Evolutionary conservation across 2,888 invertebrate genomes (phyloP).

Genomic region (Ophioninae sp.): DNA sequence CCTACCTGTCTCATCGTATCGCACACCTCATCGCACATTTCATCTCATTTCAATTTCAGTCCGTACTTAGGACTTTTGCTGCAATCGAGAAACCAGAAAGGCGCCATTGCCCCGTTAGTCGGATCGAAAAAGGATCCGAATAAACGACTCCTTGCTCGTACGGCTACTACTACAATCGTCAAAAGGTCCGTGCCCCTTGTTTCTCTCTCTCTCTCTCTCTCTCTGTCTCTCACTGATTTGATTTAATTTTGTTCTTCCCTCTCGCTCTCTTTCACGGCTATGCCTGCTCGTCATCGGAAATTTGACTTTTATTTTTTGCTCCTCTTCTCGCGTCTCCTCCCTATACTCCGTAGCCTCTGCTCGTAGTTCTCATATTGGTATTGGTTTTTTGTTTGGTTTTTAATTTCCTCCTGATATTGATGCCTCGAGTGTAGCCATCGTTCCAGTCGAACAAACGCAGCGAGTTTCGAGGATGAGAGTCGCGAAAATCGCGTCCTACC

Average conservation of each 20-base stretch:
- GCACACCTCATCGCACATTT: constrained; percentile 56
- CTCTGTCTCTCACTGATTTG: background rate
- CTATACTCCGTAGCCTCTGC: constrained; percentile 38
- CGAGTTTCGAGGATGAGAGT: too few species aligned
- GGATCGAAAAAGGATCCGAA: constrained; percentile 75
- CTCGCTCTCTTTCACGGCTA: constrained; percentile 23
- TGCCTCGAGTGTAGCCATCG: background rate
- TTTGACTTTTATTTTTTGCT: constrained; percentile 28
- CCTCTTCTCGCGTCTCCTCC: background rate
- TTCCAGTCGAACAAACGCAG: background rate
- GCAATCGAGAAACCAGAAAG: constrained; percentile 75
- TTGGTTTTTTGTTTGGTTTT: background rate
- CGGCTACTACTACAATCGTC: constrained; percentile 74
- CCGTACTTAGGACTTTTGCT: constrained; percentile 77
- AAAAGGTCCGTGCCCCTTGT: constrained; percentile 75
- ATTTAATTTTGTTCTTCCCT: background rate
- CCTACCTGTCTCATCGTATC: constrained; percentile 29
- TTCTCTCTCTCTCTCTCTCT: constrained; percentile 39
- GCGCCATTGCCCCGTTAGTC: constrained; percentile 69
- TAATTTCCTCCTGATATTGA: background rate
- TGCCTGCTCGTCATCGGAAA: constrained; percentile 44
- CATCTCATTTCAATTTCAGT: constrained; percentile 70
- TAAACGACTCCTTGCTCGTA: constrained; percentile 75
- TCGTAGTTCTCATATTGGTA: constrained; percentile 24
- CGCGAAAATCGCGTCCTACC: too few species aligned